These are phyloP conservation scores for Amblyornis subalaris DNA, from an alignment of 2,113 vertebrate genomes.

Conservation along the genomic window DNA sequence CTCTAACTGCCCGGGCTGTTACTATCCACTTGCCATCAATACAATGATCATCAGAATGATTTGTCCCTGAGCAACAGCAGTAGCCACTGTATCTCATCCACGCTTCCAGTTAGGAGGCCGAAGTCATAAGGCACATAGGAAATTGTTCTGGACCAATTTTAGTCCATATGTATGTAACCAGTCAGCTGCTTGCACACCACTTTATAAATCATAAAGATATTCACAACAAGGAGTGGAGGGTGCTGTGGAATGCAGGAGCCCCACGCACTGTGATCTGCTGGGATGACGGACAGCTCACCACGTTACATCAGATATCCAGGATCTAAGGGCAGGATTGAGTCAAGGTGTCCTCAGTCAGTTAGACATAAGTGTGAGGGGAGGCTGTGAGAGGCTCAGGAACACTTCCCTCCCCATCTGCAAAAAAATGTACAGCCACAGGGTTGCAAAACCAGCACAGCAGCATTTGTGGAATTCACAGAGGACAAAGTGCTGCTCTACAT, in stretches of 20 bases:
- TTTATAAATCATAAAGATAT: not conserved
- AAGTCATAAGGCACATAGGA: not conserved
- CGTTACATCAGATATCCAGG: not conserved
- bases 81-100: not conserved
- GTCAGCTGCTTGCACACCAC: not conserved
- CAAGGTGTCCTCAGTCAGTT: not conserved
- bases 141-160: not conserved
- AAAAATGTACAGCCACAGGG: not conserved
- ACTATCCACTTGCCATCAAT: not conserved
- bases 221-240: fast-evolving
- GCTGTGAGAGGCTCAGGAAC: not conserved
- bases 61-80: not conserved
- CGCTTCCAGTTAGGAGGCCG: not conserved
- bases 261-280: not conserved
- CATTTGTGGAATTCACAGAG: not conserved
- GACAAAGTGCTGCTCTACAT: not conserved
- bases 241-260: not conserved
- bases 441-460: not conserved
- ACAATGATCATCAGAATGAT: not conserved
- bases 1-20: not conserved
- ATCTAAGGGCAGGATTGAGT: not conserved
- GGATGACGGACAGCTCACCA: not conserved
- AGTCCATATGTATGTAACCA: not conserved
- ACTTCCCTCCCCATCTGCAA: not conserved
- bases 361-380: not conserved